Evolutionary conservation across 2,113 vertebrate species (phyloP), one percentile per base, ranked within the genome.

Genomic region (Gymnogyps californianus): DNA sequence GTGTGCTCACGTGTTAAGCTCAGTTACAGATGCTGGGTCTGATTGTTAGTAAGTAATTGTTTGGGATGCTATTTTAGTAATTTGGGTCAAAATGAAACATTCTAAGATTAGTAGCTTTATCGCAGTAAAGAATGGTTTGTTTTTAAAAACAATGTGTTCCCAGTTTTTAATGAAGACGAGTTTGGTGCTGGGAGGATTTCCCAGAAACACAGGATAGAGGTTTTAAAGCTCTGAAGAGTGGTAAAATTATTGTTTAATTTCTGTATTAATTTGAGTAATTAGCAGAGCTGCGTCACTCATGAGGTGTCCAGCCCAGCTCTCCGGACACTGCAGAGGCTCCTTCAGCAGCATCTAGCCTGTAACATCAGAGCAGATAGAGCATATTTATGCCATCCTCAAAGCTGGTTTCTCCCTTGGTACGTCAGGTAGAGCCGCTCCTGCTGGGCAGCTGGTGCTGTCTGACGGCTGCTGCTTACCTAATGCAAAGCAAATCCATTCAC

Each of bases 41-140:
- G 46, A 44, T 65, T 94, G 78, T 80, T 87, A 62, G 26, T 76
- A 83, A 93, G 49, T 40, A 75, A 38, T 91, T 89, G 87, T 84
- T 95, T 69, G 34, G 28, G 46, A 24, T 95, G 58, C 81, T 97
- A 6, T 93, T 96, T 95, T 66, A 77, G 74, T 95, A 66, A 36
- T 79, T 80, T 75, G 49, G 38, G 38, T 91, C 52, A 77, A 80
- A 96, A 74, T 40, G 40, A 47, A 90, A 26, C 38, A 15, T 54
- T 82, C 15, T 38, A 54, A 91, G 81, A 55, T 87, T 34, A 80
- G 62, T 57, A 65, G 51, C n/a, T 80, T 79, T 89, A 47, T 88
- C 3, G 0, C 58, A 64, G 46, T 32, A 65, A 83, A 28, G 31
- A 84, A 20, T 47, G 47, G 24, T 51, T 57, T 87, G 44, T 72